These are phyloP conservation scores for Promerops cafer DNA, from an alignment of 2,113 vertebrate species.

Conservation along the genomic window DNA sequence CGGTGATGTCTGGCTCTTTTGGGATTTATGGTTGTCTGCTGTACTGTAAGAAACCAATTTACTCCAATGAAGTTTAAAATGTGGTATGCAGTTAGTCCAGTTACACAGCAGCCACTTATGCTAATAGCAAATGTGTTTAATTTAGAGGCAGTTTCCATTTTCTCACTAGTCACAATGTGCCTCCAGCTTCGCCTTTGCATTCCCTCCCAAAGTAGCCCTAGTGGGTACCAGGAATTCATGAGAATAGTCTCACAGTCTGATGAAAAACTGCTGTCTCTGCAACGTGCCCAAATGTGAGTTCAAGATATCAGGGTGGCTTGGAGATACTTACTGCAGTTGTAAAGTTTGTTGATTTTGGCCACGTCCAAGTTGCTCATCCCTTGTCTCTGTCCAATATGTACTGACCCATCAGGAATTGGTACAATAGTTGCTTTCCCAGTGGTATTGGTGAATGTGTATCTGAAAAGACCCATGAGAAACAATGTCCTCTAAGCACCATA, in stretches of 20 bases:
- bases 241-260: background rate
- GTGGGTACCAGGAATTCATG: background rate
- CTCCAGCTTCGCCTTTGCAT: background rate
- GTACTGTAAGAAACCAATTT: background rate
- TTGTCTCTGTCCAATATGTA: slow-evolving; percentile 78
- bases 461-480: background rate
- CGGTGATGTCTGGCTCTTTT: background rate
- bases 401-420: slow-evolving; percentile 74
- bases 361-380: slow-evolving; percentile 77
- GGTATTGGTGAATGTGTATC: slow-evolving; percentile 77
- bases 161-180: background rate
- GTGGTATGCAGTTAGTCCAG: background rate
- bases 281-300: background rate
- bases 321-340: slow-evolving; percentile 72
- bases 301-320: background rate
- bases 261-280: background rate
- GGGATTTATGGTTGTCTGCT: background rate
- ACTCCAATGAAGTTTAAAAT: background rate
- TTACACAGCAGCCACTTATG: background rate
- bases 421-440: slow-evolving; percentile 78
- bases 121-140: background rate
- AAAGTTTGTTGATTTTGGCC: slow-evolving; percentile 80
- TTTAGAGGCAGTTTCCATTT: background rate
- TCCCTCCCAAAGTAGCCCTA: background rate
- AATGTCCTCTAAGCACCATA: background rate